phyloP scores from a whole-genome alignment of 2,797 vertebrate species.

The Denticeps clupeoides region DNA sequence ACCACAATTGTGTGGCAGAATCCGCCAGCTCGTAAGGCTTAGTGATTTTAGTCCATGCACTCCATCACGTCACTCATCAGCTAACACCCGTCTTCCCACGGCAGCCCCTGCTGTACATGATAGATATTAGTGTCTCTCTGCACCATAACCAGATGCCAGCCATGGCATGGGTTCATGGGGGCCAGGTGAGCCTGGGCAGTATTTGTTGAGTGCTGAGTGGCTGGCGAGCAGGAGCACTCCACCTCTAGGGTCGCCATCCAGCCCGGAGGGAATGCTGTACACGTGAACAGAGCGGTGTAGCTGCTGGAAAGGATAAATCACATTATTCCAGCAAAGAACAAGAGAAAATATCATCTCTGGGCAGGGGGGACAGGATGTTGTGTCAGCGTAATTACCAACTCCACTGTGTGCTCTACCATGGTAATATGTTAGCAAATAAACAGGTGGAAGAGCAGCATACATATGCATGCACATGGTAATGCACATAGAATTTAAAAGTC shows the following conservation, averaged over 20 bases:
- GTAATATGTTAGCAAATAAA: not conserved
- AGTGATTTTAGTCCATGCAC: slow-evolving; percentile 16
- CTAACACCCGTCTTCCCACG: not conserved
- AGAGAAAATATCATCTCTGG: no score
- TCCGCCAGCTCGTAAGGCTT: slow-evolving; percentile 20
- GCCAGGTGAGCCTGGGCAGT: not conserved
- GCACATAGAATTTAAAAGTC: no score
- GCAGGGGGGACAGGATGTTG: slow-evolving; percentile 1
- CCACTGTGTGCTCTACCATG: not conserved
- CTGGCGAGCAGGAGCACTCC: no score
- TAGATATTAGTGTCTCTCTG: slow-evolving; percentile 13
- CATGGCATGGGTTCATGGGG: not conserved
- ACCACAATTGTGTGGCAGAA: slow-evolving; percentile 18
- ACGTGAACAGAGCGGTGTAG: not conserved
- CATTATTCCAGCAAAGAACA: not conserved
- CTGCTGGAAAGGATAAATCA: not conserved
- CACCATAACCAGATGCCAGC: not conserved
- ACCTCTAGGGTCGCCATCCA: no score
- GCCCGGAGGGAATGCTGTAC: no score
- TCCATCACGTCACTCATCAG: not conserved
- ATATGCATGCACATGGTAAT: no score
- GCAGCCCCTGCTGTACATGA: slow-evolving; percentile 31
- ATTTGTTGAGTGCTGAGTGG: not conserved
- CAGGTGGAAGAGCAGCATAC: not conserved
- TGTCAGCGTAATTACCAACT: not conserved